Evolutionary conservation across 64 coral and sea anemone genomes (phyloP), one percentile per base, ranked within the genome.

Genomic region (Actinia equina): DNA sequence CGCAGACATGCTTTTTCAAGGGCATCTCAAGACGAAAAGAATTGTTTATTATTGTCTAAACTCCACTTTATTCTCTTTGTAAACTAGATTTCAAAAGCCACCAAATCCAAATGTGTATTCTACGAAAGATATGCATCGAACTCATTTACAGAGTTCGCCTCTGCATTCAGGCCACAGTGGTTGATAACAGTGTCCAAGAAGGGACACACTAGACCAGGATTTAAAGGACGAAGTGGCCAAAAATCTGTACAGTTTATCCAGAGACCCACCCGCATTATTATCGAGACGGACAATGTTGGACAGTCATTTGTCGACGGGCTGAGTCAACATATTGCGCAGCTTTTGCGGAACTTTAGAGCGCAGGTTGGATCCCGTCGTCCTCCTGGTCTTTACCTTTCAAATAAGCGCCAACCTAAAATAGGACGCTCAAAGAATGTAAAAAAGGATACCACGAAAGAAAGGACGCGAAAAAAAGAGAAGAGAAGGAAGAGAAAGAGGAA

Each of bases 221-320:
- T 86, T 87, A 96, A 96, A 84, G 94, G 88, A 41, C 80, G 70
- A 37, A 87, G 77, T 46, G 94, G 94, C 55, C 69, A 83, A 84
- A 96, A 80, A 85, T 89, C 88, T n/a, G 94, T 91, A 42, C 94
- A 96, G 81, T 96, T 96, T 46, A 96, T 96, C 77, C 88, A 92
- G 56, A 89, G 94, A 76, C 90, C 94, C 51, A 89, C 94, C 58
- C 90, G 89, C 62, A 93, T 96, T 25, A 93, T 96, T 23, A 96
- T 96, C 74, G 84, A 92, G 89, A 92, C 94, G 15, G 71, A 89
- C 44, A 93, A 90, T 87, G 91, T 96, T 8, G 62, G 86, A 14
- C 89, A 92, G 49, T 89, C 94, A 6, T 84, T 92, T 45, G 87
- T 92, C 16, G 84, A 90, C 17, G 91, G 91, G 53, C 86, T 96